Base-by-base conservation (phyloP, 2,797 vertebrate species). In the Pyrocephalus nanus region DNA sequence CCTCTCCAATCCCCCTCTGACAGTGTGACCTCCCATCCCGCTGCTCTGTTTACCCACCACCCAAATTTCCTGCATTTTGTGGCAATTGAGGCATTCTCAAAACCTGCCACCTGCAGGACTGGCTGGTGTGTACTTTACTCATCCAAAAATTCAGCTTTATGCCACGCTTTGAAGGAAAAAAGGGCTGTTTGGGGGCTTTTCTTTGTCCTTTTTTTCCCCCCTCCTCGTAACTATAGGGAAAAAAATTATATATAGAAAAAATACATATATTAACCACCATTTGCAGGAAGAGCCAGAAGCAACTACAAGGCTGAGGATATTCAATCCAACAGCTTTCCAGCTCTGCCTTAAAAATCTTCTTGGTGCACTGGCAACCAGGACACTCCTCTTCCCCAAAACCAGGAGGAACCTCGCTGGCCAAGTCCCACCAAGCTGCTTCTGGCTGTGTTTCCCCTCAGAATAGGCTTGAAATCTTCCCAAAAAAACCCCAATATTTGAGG, bases 401-500 rank as follows among this genome's bases (percentile, higher is more conserved):
- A 27, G 1, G 3, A 4, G 2, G 11, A 21, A 27, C 22, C 23
- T 62, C 9, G 16, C 45, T 22, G 45, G 61, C 27, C 60, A 29
- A 38, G 30, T 5, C 70, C 51, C 65, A 54, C 34, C 76, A 30
- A 71, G 66, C 20, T 8, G 8, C 5, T 8, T 27, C n/a, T 36
- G 19, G 8, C 38, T 53, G 23, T 0, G 0, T 6, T 38, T 60
- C 43, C n/a, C 16, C 26, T 18, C 16, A 30, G n/a, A 61, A 43
- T 32, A 60, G 6, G 20, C 25, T 72, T 4, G 9, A 34, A 58
- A 71, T n/a, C 43, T 81, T 27, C n/a, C 25, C 12, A 6, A 36
- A 10, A 32, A 84, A 54, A 0, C 1, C 1, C 0, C 5, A 34
- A 55, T 9, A 58, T 8, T 9, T 38, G 21, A 71, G 53, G 9